Evolutionary conservation across 1,140 invertebrate genomes (phyloP).

Genomic region (Pseudoatta argentina): DNA sequence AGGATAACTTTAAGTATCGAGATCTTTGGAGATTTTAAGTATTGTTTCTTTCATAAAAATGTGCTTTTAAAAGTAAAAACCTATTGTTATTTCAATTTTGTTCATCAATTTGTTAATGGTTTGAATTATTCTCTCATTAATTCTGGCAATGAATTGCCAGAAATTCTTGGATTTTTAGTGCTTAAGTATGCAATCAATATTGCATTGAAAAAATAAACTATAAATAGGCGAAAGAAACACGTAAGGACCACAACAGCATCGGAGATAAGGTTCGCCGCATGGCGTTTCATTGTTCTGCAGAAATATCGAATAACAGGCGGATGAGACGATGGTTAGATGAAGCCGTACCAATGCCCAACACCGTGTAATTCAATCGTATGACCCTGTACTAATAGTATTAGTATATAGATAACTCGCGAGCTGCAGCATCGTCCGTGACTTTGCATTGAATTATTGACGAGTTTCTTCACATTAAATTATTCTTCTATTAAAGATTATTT

Average conservation of each 20-base stretch:
- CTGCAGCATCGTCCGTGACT: slow-evolving; percentile 36
- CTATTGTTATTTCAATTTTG: neutral
- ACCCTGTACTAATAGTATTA: slow-evolving; percentile 84
- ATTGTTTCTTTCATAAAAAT: neutral
- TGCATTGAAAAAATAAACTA: neutral
- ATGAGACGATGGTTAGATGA: slow-evolving; percentile 82
- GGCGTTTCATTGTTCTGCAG: slow-evolving; percentile 72
- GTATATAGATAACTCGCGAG: slow-evolving; percentile 70
- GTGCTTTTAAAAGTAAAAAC: neutral
- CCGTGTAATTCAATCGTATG: slow-evolving; percentile 81
- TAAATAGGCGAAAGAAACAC: neutral
- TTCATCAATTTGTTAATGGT: neutral
- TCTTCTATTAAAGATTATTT: neutral
- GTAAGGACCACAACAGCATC: neutral
- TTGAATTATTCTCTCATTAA: neutral
- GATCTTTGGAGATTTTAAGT: neutral
- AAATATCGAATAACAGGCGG: slow-evolving; percentile 80
- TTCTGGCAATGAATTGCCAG: neutral
- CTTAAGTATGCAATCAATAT: neutral
- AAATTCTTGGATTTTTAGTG: neutral
- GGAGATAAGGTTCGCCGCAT: slow-evolving; percentile 30
- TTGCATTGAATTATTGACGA: slow-evolving; percentile 34
- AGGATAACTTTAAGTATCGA: neutral
- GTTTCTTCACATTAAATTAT: neutral
- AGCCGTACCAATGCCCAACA: slow-evolving; percentile 75